A percentile compares a stretch with the other conserved stretches of the same genome.
These are phyloP conservation scores for Dufourea novaeangliae DNA, from an alignment of 1,140 invertebrate genomes.

Conservation along the genomic window DNA sequence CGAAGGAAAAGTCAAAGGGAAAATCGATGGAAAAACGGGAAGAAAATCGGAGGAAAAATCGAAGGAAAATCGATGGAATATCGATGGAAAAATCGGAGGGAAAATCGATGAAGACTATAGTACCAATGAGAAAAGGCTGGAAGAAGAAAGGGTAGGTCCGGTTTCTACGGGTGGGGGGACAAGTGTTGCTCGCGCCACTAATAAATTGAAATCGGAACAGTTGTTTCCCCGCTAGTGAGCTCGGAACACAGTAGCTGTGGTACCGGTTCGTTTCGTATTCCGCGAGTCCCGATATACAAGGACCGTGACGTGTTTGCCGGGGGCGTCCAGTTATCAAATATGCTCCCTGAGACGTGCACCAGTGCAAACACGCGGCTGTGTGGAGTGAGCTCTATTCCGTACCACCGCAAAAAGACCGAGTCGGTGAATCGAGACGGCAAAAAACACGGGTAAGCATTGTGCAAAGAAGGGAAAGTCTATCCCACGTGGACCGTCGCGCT, in stretches of 20 bases:
- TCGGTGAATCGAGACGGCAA: neutral
- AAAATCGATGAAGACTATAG: too few relatives aligned
- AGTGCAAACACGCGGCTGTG: constrained; percentile 15
- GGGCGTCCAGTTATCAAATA: constrained; percentile 38
- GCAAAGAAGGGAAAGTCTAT: neutral
- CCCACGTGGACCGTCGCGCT: neutral
- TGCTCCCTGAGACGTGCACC: constrained; percentile 30
- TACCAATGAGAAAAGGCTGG: neutral
- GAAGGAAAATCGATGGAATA: too few relatives aligned
- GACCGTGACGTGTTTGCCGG: constrained; percentile 31
- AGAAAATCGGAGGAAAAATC: too few relatives aligned
- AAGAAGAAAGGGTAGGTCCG: neutral
- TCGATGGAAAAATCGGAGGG: too few relatives aligned
- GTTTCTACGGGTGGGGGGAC: neutral
- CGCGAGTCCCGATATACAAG: neutral
- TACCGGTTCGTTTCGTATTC: neutral
- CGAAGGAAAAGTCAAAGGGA: too few relatives aligned
- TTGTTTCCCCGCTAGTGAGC: neutral
- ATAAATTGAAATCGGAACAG: constrained; percentile 23
- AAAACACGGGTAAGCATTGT: neutral
- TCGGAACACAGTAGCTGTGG: neutral
- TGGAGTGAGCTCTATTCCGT: neutral
- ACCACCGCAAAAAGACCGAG: neutral
- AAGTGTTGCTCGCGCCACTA: neutral
- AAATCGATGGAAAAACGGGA: too few relatives aligned